Evolutionary conservation across 2,113 vertebrate genomes (phyloP), one percentile per base, ranked within the genome.

Genomic region (Bos indicus): DNA sequence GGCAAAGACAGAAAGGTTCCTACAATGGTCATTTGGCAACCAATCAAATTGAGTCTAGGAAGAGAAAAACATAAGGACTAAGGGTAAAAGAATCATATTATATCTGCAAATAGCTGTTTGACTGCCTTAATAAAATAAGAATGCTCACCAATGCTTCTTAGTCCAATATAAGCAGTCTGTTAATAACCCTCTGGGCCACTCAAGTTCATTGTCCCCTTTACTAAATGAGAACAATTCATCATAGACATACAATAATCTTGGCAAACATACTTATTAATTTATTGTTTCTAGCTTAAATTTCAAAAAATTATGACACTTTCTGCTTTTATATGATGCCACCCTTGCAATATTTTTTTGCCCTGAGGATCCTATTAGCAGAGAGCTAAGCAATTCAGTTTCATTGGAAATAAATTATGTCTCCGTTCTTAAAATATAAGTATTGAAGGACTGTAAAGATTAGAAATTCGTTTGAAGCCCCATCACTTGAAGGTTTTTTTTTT

Each of bases 361-460:
- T 96, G 97, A 99, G 98, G 98, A 99, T 98, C 98, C 98, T 98
- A 98, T 99, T 98, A 99, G 97, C 94, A 97, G 97, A 98, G 94
- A 98, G 93, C 96, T 98, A 97, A 98, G 97, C 90, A 95, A 93
- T 98, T 98, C 81, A 1, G 88, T 98, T 99, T 98, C 97, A 98
- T 98, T 93, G 88, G 95, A 99, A 99, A 98, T 98, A 98, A 99
- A 98, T 98, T 98, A 98, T 98, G 97, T 96, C 93, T 98, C 93
- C 93, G 5, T 98, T 98, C 98, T 97, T 98, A 94, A 98, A 97
- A 98, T 98, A 96, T 93, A 98, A 98, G 94, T 97, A 98, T 97
- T 97, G 98, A 98, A 98, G 97, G 97, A 97, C 94, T 98, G 78
- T 97, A 98, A 98, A 98, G 98, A 99, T 98, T 98, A 98, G 98